phyloP scores from a whole-genome alignment of 2,113 vertebrate genomes.

The Jacana jacana region DNA sequence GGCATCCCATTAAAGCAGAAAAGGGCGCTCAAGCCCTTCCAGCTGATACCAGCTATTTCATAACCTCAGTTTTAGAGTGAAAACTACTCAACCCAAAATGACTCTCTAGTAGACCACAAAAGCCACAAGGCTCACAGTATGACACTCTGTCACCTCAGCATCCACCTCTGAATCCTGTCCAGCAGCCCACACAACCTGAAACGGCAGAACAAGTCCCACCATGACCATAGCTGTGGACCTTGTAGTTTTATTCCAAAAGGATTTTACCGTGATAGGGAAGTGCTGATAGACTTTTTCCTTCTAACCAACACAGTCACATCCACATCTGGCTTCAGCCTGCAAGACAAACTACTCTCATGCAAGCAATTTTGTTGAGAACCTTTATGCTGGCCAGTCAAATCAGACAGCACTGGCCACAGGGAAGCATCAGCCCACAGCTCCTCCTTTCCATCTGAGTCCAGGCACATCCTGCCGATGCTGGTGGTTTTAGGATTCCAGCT shows the following conservation, averaged over 20 bases:
- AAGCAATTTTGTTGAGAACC: accelerated
- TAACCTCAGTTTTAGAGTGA: background rate
- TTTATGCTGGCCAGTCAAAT: background rate
- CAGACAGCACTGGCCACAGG: background rate
- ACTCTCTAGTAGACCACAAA: background rate
- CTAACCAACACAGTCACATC: background rate
- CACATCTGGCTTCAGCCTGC: background rate
- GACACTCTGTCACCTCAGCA: accelerated
- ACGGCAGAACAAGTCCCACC: background rate
- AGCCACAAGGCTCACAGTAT: background rate
- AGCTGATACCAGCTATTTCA: background rate
- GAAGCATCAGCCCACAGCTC: accelerated
- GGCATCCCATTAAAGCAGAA: background rate
- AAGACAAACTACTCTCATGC: background rate
- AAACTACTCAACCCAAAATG: background rate
- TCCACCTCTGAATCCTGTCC: background rate
- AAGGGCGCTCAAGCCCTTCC: background rate
- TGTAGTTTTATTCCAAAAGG: background rate
- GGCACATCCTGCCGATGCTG: background rate
- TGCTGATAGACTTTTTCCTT: background rate
- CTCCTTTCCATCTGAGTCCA: accelerated
- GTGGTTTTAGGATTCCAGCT: background rate
- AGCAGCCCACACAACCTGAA: background rate
- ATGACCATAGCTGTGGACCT: too few species aligned
- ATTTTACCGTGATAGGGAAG: background rate